A percentile compares a stretch with the other conserved stretches of the same genome.
These are phyloP conservation scores for Lates japonicus DNA, from an alignment of 2,797 vertebrate species.

Conservation along the genomic window DNA sequence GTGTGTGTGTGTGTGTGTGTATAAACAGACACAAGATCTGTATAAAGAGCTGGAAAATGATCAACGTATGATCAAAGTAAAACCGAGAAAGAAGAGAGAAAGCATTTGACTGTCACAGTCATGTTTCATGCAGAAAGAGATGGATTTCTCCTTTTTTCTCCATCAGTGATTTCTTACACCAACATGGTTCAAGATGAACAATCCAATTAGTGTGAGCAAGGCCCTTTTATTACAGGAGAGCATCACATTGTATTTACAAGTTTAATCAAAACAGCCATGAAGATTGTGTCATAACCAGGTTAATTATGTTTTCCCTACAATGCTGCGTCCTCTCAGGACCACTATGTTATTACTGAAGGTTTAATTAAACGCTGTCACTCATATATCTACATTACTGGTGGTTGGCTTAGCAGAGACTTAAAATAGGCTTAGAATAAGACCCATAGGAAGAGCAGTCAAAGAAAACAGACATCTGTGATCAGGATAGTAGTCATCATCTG, in stretches of 20 bases:
- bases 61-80: constrained; percentile 11
- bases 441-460: constrained; percentile 64
- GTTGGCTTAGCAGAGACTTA: constrained; percentile 71
- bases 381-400: constrained; percentile 64
- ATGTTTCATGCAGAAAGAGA: constrained; percentile 44
- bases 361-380: constrained; percentile 82
- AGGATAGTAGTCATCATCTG: constrained; percentile 59
- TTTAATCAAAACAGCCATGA: constrained; percentile 82
- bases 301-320: constrained; percentile 80
- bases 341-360: constrained; percentile 71
- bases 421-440: constrained; percentile 66
- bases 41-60: constrained; percentile 4
- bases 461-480: constrained; percentile 78
- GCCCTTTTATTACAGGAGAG: constrained; percentile 73
- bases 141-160: constrained; percentile 46
- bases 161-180: constrained; percentile 56
- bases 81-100: constrained; percentile 16
- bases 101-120: constrained; percentile 32
- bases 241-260: constrained; percentile 73
- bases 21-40: constrained; percentile 9
- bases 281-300: constrained; percentile 80
- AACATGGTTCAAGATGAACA: constrained; percentile 72
- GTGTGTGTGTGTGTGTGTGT: too few relatives aligned
- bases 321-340: constrained; percentile 61
- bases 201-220: constrained; percentile 80